Conservation (phyloP, 2,797 vertebrate species). For the Spinus pinus region DNA sequence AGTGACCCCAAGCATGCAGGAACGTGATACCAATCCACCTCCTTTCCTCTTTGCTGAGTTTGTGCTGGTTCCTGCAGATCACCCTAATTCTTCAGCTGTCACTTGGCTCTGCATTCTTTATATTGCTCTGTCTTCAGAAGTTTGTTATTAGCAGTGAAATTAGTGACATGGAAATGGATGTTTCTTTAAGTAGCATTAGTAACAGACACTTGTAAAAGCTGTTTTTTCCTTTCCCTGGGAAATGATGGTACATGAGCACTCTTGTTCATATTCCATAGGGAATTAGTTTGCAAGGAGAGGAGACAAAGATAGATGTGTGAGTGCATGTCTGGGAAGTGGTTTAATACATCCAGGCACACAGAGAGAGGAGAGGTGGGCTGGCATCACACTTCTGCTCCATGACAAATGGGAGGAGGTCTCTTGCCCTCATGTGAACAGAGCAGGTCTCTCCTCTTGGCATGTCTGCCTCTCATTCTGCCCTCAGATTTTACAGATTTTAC, state of each 20-base stretch:
- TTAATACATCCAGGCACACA: background rate
- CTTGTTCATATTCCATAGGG: background rate
- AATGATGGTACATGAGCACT: background rate
- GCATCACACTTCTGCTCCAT: background rate
- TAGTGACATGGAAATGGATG: background rate
- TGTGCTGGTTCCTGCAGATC: conserved; percentile 5
- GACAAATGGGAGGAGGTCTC: background rate
- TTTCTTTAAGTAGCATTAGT: conserved; percentile 3
- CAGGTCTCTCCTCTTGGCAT: background rate
- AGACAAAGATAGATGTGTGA: background rate
- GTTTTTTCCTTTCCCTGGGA: background rate
- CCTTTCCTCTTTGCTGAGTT: conserved; percentile 11
- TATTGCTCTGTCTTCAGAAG: background rate
- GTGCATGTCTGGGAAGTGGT: background rate
- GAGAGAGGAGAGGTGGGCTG: background rate
- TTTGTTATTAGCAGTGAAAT: conserved; percentile 34
- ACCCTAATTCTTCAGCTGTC: conserved; percentile 18
- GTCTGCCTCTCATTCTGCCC: background rate
- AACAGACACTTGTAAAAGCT: background rate
- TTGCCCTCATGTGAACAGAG: background rate
- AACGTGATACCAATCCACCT: background rate
- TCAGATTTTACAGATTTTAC: background rate
- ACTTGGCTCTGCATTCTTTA: background rate
- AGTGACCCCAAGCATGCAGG: conserved; percentile 55
- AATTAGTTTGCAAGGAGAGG: conserved; percentile 8